Percentiles rank a stretch among this genome's conserved stretches.
Evolutionary conservation across 2,113 vertebrate genomes (phyloP).

Genomic region (Lota lota): DNA sequence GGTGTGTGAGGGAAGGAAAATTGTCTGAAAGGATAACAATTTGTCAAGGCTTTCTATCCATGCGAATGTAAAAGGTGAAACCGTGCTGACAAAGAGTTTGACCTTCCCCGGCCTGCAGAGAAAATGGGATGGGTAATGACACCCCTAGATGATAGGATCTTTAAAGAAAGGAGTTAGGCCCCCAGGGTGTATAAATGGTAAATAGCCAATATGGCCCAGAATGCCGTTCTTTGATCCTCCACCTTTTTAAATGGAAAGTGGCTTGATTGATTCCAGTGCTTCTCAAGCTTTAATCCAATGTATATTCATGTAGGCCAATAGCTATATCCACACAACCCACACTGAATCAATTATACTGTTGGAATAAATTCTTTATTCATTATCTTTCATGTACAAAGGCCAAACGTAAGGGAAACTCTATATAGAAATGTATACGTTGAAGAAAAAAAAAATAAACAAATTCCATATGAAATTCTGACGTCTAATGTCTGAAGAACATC

Average conservation of each 20-base stretch:
- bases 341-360: background rate
- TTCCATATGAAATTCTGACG: conserved; percentile 32
- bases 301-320: background rate
- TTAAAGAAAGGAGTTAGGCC: conserved; percentile 37
- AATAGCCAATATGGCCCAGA: conserved; percentile 51
- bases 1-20: no score
- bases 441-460: conserved; percentile 18
- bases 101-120: conserved; percentile 39
- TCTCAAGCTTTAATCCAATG: conserved; percentile 5
- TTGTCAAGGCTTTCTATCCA: no score
- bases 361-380: conserved; percentile 47
- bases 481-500: conserved; percentile 33
- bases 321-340: background rate
- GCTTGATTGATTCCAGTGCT: conserved; percentile 41
- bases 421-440: conserved; percentile 35
- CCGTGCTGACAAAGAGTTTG: conserved; percentile 11
- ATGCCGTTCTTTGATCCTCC: conserved; percentile 47
- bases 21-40: no score
- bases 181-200: conserved; percentile 54
- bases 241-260: conserved; percentile 66
- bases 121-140: conserved; percentile 22
- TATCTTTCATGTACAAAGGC: conserved; percentile 51
- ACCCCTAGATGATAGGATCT: conserved; percentile 31
- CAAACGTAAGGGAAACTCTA: conserved; percentile 37
- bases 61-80: no score